phyloP scores from a whole-genome alignment of 30 jellyfish, hydroid and myxozoan genomes.

The Turritopsis dohrnii region DNA sequence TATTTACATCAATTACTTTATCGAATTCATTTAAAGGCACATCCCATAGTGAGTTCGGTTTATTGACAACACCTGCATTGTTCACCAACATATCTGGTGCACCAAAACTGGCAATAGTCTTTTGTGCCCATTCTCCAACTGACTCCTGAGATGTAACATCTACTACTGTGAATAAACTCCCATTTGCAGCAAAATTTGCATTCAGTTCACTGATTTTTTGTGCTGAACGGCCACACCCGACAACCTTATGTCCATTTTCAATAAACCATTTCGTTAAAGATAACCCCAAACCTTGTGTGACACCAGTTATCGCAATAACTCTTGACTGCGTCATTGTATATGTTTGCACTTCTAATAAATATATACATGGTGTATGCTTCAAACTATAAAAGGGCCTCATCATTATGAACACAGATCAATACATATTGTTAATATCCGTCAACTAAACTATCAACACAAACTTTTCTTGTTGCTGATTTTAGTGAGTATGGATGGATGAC shows the following conservation, averaged over 20 bases:
- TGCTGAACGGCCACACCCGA: slow-evolving; percentile 69
- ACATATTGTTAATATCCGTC: too few relatives aligned
- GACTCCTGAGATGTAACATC: slow-evolving; percentile 36
- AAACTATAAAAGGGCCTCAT: too few relatives aligned
- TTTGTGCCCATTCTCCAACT: slow-evolving; percentile 49
- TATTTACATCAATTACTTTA: slow-evolving; percentile 59
- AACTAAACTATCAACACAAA: too few relatives aligned
- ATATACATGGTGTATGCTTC: too few relatives aligned
- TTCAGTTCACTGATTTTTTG: slow-evolving; percentile 40
- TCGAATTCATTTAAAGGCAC: slow-evolving; percentile 45
- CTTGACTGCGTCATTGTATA: slow-evolving; percentile 4
- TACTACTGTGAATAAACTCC: slow-evolving; percentile 39
- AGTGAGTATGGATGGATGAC: too few relatives aligned
- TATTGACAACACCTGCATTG: slow-evolving; percentile 52
- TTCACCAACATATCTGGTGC: slow-evolving; percentile 57
- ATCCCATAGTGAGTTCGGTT: slow-evolving; percentile 44
- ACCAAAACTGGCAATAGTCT: slow-evolving; percentile 30
- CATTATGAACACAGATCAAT: too few relatives aligned
- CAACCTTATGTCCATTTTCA: slow-evolving; percentile 39
- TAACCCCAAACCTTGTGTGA: slow-evolving; percentile 62
- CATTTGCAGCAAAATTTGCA: not conserved
- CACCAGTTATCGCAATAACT: slow-evolving; percentile 60
- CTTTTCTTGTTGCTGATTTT: too few relatives aligned
- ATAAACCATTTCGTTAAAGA: slow-evolving; percentile 50
- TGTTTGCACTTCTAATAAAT: too few relatives aligned